These are phyloP conservation scores for Plagodis dolabraria DNA, from an alignment of 2,888 invertebrate species.

Conservation along the genomic window DNA sequence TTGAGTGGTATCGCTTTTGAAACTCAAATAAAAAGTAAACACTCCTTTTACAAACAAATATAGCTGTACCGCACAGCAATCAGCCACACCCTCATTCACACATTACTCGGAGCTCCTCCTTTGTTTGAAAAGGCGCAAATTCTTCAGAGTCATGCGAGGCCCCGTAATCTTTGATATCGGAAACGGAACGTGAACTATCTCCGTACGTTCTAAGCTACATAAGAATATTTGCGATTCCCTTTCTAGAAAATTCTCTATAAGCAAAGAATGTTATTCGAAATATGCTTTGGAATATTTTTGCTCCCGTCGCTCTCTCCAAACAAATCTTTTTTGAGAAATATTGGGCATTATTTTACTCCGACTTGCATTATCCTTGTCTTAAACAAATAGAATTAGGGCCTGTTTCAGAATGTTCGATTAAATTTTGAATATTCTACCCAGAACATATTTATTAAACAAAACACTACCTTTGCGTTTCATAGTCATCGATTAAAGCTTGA, in stretches of 20 bases:
- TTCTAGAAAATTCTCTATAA: constrained; percentile 24
- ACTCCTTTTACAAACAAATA: constrained; percentile 3
- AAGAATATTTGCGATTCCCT: constrained; percentile 29
- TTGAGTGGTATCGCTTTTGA: not conserved
- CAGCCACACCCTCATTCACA: constrained; percentile 2
- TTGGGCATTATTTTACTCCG: constrained; percentile 8
- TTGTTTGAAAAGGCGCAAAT: constrained; percentile 17
- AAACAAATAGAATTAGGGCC: too few relatives aligned
- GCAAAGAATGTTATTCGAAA: constrained; percentile 4
- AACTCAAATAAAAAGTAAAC: not conserved
- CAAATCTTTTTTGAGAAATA: constrained; percentile 3
- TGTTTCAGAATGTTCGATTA: too few relatives aligned
- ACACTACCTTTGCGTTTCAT: too few relatives aligned
- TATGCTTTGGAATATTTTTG: constrained; percentile 25
- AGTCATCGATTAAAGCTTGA: too few relatives aligned
- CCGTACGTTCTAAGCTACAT: constrained; percentile 15
- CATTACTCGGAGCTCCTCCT: constrained; percentile 2
- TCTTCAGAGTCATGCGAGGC: constrained; percentile 6
- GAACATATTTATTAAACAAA: too few relatives aligned
- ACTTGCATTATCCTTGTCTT: constrained; percentile 1
- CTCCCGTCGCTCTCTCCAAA: constrained; percentile 3
- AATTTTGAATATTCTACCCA: too few relatives aligned
- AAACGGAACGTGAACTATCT: constrained; percentile 23
- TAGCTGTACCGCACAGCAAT: not conserved
- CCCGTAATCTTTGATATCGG: constrained; percentile 20